Base-by-base conservation (phyloP, 92 coral and sea anemone species). In the Phenganax stokvisi region DNA sequence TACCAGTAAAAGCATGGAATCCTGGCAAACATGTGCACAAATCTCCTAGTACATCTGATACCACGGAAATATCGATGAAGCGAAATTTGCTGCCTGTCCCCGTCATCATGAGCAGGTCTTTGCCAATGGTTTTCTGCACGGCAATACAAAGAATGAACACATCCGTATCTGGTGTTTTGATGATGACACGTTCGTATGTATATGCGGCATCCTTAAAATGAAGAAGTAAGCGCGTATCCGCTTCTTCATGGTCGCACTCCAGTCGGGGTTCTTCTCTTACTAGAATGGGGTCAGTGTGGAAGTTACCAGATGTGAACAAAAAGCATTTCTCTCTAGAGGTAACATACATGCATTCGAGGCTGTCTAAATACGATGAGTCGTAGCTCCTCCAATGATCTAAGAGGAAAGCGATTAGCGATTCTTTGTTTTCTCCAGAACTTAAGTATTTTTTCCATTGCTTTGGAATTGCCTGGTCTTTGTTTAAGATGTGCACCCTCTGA, bases 361-460 rank as follows among this genome's bases (percentile, higher is more conserved):
- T 84, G 64, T 60, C 17, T 71, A 84, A 27, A 60, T 84, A 58
- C 13, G 76, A 12, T 9, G 86, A 84, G 72, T 13, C 7, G 25
- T 76, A 74, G 27, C 60, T 61, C 28, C 74, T 57, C 84, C 86
- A 76, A 65, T 76, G 84, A 52, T 84, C 75, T 17, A 74, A 74
- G 70, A 63, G 64, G 64, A 84, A 76, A 12, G 25, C 76, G 20
- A 84, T 64, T 82, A 84, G 54, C 11, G 86, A 83, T 81, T 83
- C 86, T 82, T 82, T 83, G 86, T 83, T 72, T 72, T 83, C 54
- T 83, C 84, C 86, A 51, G 60, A 37, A 64, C 86, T 76, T 82
- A 84, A 60, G 72, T 75, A 76, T 54, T 84, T 75, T 59, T 83
- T 75, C 86, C 86, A 83, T 65, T 83, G 86, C 84, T 83, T 83